Percentiles rank a stretch among this genome's conserved stretches.
phyloP scores from a whole-genome alignment of 2,797 vertebrate genomes.

The Enteromius viviparus region DNA sequence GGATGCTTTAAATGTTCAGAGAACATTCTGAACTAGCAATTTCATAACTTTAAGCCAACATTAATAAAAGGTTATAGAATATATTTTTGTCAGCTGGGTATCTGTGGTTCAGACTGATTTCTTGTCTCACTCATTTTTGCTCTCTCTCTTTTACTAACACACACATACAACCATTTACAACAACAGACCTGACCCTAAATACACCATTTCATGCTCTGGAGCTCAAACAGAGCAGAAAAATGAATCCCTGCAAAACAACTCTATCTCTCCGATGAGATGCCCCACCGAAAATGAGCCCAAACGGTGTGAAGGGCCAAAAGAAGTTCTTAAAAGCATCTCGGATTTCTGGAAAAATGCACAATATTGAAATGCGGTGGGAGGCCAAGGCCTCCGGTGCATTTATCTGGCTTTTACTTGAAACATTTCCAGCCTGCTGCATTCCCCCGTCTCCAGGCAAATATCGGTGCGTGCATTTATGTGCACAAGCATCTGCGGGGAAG shows the following conservation, averaged over 20 bases:
- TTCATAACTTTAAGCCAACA: not conserved
- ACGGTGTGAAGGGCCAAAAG: constrained; percentile 23
- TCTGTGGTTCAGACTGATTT: constrained; percentile 27
- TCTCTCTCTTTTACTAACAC: not conserved
- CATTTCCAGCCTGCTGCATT: constrained; percentile 32
- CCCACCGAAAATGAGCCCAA: constrained; percentile 29
- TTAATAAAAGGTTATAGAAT: not conserved
- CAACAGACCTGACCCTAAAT: constrained; percentile 32
- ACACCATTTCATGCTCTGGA: constrained; percentile 47
- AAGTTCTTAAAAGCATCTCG: constrained; percentile 70
- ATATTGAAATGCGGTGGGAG: constrained; percentile 73
- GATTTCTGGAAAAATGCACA: constrained; percentile 71
- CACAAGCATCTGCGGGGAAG: constrained; percentile 21
- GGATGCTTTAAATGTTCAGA: not conserved
- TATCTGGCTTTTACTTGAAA: constrained; percentile 45
- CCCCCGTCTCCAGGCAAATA: constrained; percentile 18
- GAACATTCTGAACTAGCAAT: not conserved
- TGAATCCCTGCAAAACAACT: constrained; percentile 32
- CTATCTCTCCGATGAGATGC: constrained; percentile 25
- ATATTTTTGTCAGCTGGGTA: not conserved
- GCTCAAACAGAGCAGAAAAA: constrained; percentile 40
- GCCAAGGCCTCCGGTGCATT: constrained; percentile 34
- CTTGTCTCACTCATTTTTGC: constrained; percentile 12
- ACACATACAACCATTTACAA: constrained; percentile 33
- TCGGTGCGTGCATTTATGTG: constrained; percentile 27